Evolutionary conservation across 2,113 vertebrate species (phyloP).

Genomic region (Catharus minimus): DNA sequence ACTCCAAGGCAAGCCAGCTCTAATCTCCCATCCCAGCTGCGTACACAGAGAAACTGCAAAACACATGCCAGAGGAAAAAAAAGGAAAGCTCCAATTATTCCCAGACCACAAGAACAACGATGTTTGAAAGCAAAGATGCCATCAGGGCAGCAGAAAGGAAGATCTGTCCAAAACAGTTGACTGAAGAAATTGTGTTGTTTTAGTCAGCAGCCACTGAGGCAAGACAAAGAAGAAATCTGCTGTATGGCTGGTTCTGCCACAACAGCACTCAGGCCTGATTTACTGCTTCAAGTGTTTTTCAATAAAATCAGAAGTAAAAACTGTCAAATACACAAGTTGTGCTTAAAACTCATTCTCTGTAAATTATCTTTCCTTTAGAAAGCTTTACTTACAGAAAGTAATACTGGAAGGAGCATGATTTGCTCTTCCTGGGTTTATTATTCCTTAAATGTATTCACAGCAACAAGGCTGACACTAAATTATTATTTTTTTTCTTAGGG

Average conservation of each 20-base stretch:
- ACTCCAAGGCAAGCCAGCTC: background rate
- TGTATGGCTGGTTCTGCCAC: background rate
- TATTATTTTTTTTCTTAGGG: background rate
- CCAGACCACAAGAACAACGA: background rate
- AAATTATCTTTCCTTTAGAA: background rate
- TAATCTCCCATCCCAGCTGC: background rate
- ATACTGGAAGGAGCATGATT: background rate
- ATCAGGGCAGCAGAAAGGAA: background rate
- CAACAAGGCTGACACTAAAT: background rate
- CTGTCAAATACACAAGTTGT: background rate
- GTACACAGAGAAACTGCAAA: background rate
- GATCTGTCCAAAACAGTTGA: background rate
- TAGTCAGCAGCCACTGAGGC: background rate
- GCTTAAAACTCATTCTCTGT: background rate
- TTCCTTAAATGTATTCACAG: background rate
- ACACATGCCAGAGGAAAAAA: background rate
- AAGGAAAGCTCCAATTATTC: constrained; percentile 33
- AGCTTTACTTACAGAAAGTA: background rate
- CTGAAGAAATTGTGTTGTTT: background rate
- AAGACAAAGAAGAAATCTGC: background rate
- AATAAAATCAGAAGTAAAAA: background rate
- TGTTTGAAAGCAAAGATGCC: background rate
- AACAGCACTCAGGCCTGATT: background rate
- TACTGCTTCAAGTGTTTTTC: background rate
- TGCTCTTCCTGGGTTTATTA: background rate